These are phyloP conservation scores for Nematolebias whitei DNA, from an alignment of 2,113 vertebrate species.

Conservation along the genomic window DNA sequence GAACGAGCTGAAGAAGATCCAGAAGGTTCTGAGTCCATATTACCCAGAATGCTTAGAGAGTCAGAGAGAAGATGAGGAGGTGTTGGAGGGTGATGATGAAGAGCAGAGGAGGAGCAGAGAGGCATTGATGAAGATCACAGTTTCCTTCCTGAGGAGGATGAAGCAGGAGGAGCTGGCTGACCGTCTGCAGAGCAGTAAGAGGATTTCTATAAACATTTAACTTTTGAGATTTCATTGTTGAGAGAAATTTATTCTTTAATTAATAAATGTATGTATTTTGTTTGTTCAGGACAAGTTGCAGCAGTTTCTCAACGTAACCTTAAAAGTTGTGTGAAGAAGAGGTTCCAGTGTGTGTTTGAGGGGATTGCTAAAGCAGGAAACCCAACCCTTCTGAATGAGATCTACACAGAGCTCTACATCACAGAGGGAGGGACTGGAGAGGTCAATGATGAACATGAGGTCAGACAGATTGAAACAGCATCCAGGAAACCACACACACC, in stretches of 20 bases:
- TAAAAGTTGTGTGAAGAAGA: too few species aligned
- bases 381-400: neutral
- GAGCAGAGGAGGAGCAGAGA: neutral
- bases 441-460: too few species aligned
- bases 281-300: neutral
- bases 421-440: conserved; percentile 34
- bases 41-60: too few species aligned
- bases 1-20: too few species aligned
- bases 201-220: neutral
- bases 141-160: conserved; percentile 1
- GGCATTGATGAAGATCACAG: neutral
- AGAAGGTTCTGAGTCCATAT: too few species aligned
- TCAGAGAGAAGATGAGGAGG: too few species aligned
- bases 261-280: too few species aligned
- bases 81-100: too few species aligned
- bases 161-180: conserved; percentile 5
- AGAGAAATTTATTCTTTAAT: neutral
- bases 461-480: conserved; percentile 48
- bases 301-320: neutral
- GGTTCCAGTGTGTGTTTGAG: too few species aligned
- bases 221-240: neutral
- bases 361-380: too few species aligned
- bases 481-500: conserved; percentile 20
- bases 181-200: conserved; percentile 3
- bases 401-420: conserved; percentile 62